phyloP scores from a whole-genome alignment of 2,797 vertebrate species.

The Crax fasciolata region DNA sequence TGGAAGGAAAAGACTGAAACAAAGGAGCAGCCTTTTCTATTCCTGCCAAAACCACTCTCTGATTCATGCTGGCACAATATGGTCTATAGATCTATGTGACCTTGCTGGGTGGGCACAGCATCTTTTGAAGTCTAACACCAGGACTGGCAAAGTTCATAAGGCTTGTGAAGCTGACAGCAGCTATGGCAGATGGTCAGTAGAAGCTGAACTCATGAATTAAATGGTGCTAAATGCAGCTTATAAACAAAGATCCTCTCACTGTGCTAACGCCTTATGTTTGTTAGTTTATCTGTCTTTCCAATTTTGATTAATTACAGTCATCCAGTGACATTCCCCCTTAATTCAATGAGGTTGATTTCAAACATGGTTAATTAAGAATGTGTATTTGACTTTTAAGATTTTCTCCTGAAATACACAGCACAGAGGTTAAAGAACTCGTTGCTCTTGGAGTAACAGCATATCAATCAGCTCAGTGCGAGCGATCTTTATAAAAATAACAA shows the following conservation, averaged over 20 bases:
- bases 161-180: conserved; percentile 33
- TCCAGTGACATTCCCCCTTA: background rate
- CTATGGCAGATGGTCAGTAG: conserved; percentile 61
- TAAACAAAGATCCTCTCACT: conserved; percentile 13
- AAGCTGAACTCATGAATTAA: conserved; percentile 22
- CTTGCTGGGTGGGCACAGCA: background rate
- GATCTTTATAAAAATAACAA: background rate
- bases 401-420: background rate
- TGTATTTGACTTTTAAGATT: background rate
- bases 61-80: background rate
- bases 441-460: background rate
- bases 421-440: background rate
- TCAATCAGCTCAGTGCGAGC: background rate
- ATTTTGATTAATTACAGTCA: conserved; percentile 32
- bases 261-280: background rate
- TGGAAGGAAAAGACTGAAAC: background rate
- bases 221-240: conserved; percentile 46
- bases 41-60: conserved; percentile 9
- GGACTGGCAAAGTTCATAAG: background rate
- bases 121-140: conserved; percentile 47
- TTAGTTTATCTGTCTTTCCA: background rate
- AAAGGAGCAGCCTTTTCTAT: background rate
- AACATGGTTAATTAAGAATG: background rate
- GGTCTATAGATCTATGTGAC: background rate
- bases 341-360: background rate